Conservation (phyloP, 2,113 vertebrate species). For the Anser cygnoides region DNA sequence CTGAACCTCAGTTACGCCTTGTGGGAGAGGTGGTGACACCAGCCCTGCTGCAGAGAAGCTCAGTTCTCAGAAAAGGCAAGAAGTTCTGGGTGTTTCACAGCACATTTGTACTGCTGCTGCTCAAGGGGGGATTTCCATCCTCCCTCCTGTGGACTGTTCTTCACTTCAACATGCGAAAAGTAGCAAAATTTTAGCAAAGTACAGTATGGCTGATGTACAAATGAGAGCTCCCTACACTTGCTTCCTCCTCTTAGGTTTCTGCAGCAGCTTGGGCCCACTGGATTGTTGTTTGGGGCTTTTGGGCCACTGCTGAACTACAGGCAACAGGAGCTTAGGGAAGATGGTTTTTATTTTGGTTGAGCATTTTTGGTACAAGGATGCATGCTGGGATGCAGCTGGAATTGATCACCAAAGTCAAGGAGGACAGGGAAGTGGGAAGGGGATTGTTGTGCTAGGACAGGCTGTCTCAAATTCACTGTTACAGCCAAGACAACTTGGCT, state of each 20-base stretch:
- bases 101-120: not conserved
- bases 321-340: not conserved
- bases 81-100: not conserved
- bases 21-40: not conserved
- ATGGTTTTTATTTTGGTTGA: not conserved
- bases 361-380: not conserved
- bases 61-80: not conserved
- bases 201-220: not conserved
- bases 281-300: not conserved
- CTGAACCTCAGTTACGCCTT: not conserved
- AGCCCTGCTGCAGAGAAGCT: not conserved
- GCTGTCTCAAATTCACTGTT: fast-evolving
- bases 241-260: not conserved
- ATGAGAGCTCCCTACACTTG: fast-evolving
- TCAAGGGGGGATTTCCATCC: not conserved
- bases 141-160: not conserved
- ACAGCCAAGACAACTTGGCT: not conserved
- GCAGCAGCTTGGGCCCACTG: not conserved
- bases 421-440: not conserved
- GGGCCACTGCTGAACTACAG: not conserved
- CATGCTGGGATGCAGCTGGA: not conserved
- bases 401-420: not conserved
- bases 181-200: not conserved
- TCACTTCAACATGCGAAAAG: not conserved
- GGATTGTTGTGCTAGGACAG: not conserved